Conservation (phyloP, 2,113 vertebrate genomes). For the Ahaetulla prasina region DNA sequence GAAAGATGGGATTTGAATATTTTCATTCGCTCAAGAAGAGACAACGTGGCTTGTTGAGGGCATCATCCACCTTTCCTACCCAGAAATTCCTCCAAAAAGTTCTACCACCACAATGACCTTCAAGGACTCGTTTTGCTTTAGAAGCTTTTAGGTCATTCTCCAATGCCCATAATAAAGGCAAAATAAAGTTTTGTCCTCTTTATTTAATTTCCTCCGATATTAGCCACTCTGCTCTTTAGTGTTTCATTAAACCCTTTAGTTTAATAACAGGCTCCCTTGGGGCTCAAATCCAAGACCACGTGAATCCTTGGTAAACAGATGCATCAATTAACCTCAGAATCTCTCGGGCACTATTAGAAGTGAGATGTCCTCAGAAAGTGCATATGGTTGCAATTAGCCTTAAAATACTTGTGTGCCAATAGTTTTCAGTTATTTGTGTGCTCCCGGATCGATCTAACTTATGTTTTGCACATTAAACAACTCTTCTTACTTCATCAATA, state of each 20-base stretch:
- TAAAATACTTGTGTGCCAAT: conserved; percentile 73
- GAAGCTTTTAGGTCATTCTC: not conserved
- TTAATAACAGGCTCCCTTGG: conserved; percentile 80
- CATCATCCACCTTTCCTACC: not conserved
- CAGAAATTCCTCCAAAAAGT: not conserved
- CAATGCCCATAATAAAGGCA: not conserved
- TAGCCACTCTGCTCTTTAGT: conserved; percentile 77
- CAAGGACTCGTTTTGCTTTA: fast-evolving
- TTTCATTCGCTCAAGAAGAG: not conserved
- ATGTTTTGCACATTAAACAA: conserved; percentile 60
- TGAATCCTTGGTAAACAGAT: conserved; percentile 88
- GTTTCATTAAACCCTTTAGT: conserved; percentile 86
- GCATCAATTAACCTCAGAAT: conserved; percentile 86
- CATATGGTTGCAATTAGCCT: conserved; percentile 79
- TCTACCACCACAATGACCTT: not conserved
- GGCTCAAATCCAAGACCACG: conserved; percentile 71
- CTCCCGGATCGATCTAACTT: conserved; percentile 62
- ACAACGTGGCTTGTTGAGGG: not conserved
- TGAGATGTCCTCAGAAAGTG: conserved; percentile 82
- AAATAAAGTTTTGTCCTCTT: conserved; percentile 10
- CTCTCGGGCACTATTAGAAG: conserved; percentile 80
- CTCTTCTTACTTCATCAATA: conserved; percentile 60
- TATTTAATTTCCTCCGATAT: conserved; percentile 36
- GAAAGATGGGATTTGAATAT: not conserved
- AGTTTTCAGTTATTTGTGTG: conserved; percentile 71